These are phyloP conservation scores for Eubasilissa regina DNA, from an alignment of 1,140 invertebrate species.

Conservation along the genomic window DNA sequence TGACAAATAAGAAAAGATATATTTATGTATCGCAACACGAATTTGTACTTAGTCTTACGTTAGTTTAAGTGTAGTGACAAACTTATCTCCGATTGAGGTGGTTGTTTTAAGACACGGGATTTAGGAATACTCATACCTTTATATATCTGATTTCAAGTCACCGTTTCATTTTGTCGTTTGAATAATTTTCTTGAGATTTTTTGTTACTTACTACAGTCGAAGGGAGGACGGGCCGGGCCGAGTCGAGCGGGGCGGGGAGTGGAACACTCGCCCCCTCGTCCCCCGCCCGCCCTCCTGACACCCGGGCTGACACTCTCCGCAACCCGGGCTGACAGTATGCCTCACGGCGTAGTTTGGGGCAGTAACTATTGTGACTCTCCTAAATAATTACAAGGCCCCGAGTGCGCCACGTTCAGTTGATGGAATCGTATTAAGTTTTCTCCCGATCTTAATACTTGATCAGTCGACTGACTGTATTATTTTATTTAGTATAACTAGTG, in stretches of 20 bases:
- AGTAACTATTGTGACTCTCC: slow-evolving; percentile 24
- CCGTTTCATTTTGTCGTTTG: slow-evolving; percentile 3
- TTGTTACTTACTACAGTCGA: background rate
- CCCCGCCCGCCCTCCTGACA: slow-evolving; percentile 10
- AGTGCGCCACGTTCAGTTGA: slow-evolving; percentile 14
- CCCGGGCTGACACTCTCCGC: slow-evolving; percentile 47
- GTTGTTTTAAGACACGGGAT: background rate
- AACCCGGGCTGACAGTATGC: background rate
- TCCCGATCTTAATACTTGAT: slow-evolving; percentile 47
- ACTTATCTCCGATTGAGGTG: slow-evolving; percentile 7
- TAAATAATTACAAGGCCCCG: background rate
- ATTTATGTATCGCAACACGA: slow-evolving; percentile 51
- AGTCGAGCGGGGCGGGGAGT: slow-evolving; percentile 42
- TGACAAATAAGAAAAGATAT: slow-evolving; percentile 49
- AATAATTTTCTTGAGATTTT: slow-evolving; percentile 37
- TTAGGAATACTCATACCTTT: slow-evolving; percentile 30
- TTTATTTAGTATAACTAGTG: slow-evolving; percentile 20
- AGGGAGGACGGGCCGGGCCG: background rate
- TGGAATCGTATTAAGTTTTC: slow-evolving; percentile 29
- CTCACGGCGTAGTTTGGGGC: background rate
- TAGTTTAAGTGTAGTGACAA: slow-evolving; percentile 50
- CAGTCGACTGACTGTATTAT: slow-evolving; percentile 38
- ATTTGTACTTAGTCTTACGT: slow-evolving; percentile 59
- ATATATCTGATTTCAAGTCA: slow-evolving; percentile 11
- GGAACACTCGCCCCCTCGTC: slow-evolving; percentile 48